phyloP scores from a whole-genome alignment of 2,113 vertebrate species.

The Halcyon senegalensis region DNA sequence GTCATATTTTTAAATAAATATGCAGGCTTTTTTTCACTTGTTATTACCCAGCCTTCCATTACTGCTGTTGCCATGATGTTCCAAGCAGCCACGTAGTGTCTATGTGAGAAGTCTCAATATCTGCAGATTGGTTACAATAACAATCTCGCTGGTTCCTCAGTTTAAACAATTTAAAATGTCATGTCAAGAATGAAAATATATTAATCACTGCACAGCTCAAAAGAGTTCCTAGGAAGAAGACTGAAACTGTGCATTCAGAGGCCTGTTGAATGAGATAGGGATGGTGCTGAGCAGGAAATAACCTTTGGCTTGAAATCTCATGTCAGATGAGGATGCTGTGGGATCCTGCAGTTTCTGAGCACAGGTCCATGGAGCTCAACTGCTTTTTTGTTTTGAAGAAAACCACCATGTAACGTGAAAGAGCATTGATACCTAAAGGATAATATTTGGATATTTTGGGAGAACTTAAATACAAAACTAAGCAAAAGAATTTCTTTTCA shows the following conservation, averaged over 20 bases:
- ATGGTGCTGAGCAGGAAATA: not conserved
- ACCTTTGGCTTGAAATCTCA: not conserved
- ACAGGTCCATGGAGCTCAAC: not conserved
- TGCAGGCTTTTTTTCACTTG: not conserved
- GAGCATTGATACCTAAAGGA: not conserved
- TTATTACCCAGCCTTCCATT: not conserved
- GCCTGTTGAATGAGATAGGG: not conserved
- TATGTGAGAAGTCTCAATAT: slow-evolving; percentile 25
- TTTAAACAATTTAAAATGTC: slow-evolving; percentile 57
- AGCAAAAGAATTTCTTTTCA: not conserved
- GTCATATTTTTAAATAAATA: slow-evolving; percentile 36
- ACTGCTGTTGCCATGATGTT: not conserved
- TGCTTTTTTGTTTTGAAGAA: not conserved
- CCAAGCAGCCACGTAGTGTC: not conserved
- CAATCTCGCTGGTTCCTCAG: slow-evolving; percentile 18
- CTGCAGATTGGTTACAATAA: slow-evolving; percentile 24
- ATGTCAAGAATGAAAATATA: slow-evolving; percentile 21
- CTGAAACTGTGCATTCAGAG: not conserved
- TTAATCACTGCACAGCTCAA: slow-evolving; percentile 18
- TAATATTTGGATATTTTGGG: not conserved
- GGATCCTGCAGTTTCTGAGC: not conserved
- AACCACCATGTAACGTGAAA: not conserved
- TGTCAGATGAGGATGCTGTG: not conserved
- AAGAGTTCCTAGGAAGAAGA: not conserved
- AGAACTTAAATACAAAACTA: not conserved